These are phyloP conservation scores for Drosophila pegasa DNA, from an alignment of 2,888 invertebrate genomes.

Conservation along the genomic window DNA sequence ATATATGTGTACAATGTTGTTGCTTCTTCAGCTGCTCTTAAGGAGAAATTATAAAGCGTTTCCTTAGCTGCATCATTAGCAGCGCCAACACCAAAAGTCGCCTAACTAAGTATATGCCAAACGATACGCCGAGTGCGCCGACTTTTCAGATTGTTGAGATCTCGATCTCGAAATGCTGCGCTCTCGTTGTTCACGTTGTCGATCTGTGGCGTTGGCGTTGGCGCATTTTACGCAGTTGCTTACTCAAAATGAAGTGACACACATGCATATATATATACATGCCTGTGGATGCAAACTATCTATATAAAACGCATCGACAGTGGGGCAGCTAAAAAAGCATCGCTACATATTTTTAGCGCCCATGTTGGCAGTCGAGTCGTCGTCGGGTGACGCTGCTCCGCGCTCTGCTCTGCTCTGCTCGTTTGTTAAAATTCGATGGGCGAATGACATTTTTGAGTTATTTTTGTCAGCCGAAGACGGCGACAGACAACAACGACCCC, in stretches of 20 bases:
- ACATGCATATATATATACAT: constrained; percentile 16
- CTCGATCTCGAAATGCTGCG: constrained; percentile 31
- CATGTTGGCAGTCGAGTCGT: constrained; percentile 54
- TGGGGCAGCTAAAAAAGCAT: constrained; percentile 72
- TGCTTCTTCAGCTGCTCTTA: constrained; percentile 56
- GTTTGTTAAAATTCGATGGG: constrained; percentile 82
- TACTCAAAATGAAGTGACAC: constrained; percentile 66
- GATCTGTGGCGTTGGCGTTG: constrained; percentile 71
- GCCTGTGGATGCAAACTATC: constrained; percentile 63
- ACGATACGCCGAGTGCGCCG: constrained; percentile 40
- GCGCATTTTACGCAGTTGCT: constrained; percentile 78
- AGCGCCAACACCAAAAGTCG: constrained; percentile 83
- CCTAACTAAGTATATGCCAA: constrained; percentile 71
- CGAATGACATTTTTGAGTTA: constrained; percentile 82
- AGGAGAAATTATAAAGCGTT: constrained; percentile 84
- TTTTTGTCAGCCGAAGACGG: constrained; percentile 71
- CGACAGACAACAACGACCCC: constrained; percentile 50
- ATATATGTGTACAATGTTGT: constrained; percentile 11
- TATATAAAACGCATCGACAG: constrained; percentile 75
- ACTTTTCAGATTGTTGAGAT: constrained; percentile 45
- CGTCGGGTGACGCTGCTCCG: constrained; percentile 6
- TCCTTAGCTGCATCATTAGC: constrained; percentile 84
- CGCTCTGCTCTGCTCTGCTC: constrained; percentile 47
- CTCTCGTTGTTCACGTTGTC: constrained; percentile 17
- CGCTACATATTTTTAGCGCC: constrained; percentile 76